Evolutionary conservation across 1,140 invertebrate genomes (phyloP), one percentile per base, ranked within the genome.

Genomic region (Trichogramma pretiosum): DNA sequence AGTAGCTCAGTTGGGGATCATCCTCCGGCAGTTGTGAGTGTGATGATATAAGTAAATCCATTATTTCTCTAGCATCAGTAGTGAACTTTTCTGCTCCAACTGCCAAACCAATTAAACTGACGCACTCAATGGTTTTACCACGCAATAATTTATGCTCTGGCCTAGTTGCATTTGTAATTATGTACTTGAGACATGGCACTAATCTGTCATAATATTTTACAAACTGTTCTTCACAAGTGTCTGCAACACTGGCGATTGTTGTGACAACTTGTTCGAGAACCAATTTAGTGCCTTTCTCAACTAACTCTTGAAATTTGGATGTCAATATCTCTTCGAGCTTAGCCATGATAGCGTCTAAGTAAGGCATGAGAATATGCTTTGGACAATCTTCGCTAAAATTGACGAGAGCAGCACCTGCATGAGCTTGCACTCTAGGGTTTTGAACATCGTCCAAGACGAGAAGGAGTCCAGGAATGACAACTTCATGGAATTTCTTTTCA

Each of bases 371-470:
- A 52, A 98, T 94, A 57, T 83, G 78, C 67, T 98, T 97, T 0
- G 95, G 93, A 72, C 95, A 98, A 65, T 98, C 94, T 76, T 99
- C 96, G 63, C 93, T 94, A 70, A 99, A 99, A 73, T 99, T 99
- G 0, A 99, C 95, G 24, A 99, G 74, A 38, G 97, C 97, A 34
- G 96, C 95, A 55, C 85, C 87, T 39, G 87, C 87, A 64, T 91
- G 87, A 34, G 86, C 86, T 74, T 98, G 94, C 46, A 99, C 95
- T 52, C 96, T 76, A 3, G 96, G 93, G 70, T 93, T 91, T 1
- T 73, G 79, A 60, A 89, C 83, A 65, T 98, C 92, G 60, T 93
- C 91, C 52, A 99, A 76, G n/a, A 97, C 78, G 68, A 83, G 77
- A 5, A 99, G 67, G 21, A 99, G 72, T 11, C 87, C 90, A 30